Base-by-base conservation (phyloP, 1,140 invertebrate species). In the Microplitis demolitor region DNA sequence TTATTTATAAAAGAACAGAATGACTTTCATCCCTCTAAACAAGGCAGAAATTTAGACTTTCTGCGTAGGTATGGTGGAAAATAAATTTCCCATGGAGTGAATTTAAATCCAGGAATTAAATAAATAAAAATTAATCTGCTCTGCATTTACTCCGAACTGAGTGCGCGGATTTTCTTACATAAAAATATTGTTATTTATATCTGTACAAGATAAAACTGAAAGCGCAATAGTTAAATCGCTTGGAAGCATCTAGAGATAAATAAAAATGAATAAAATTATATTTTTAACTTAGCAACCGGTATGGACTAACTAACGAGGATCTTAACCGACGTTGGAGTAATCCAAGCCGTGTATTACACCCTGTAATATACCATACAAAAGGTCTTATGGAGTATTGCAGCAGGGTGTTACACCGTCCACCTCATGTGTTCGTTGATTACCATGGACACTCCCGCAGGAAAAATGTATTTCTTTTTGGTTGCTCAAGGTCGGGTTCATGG, bases 401-500 rank as follows among this genome's bases (percentile, higher is more conserved):
- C 24, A 88, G 88, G 69, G 88, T 91, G 37, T 83, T 91, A 82
- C 88, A 89, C 76, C 89, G 88, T 63, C 85, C 88, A 4, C 91
- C 92, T 4, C 87, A 91, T 78, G 90, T 95, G n/a, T 96, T 92
- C 83, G 94, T 94, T 84, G 95, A 97, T 88, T 94, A 94, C 79
- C 96, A 97, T 85, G 96, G 95, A 3, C 96, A 97, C 84, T 97
- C 95, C 24, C 88, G 94, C 45, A 90, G 92, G 82, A 95, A 96
- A 88, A 97, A 97, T 81, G 93, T 95, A 58, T 97, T 97, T 88
- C 88, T 96, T 73, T 96, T 95, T 83, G 95, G 95, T 37, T 97
- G 95, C 84, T 93, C 93, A 76, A 91, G 87, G 74, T 88, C 88
- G 31, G 88, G 90, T 79, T 91, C 90, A 72, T 92, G 91, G 91